Percentiles rank a stretch among this genome's conserved stretches.
Conservation (phyloP, 2,888 invertebrate species). For the Nemotelus pantherinus region DNA sequence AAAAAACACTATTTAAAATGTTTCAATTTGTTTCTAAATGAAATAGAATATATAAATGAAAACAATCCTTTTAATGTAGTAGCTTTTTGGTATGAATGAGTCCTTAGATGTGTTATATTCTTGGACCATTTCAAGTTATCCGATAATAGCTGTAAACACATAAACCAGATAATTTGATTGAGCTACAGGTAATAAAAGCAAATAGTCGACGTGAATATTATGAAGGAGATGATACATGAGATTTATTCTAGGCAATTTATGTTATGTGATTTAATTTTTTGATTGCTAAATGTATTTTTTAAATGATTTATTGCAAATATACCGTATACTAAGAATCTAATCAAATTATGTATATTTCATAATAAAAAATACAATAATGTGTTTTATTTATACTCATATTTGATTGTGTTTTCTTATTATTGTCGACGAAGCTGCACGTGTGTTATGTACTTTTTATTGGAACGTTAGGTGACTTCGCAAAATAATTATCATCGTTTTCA, state of each 20-base stretch:
- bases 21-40: too few species aligned
- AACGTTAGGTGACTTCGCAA: too few species aligned
- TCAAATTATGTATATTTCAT: conserved; percentile 38
- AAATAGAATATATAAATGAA: too few species aligned
- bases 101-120: background rate
- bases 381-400: conserved; percentile 39
- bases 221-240: background rate
- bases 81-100: too few species aligned
- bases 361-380: background rate
- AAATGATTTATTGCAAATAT: conserved; percentile 30
- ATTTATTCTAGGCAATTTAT: conserved; percentile 19
- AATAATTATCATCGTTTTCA: too few species aligned
- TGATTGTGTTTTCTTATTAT: background rate
- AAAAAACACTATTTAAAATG: background rate
- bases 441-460: too few species aligned
- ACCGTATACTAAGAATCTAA: conserved; percentile 28
- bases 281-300: conserved; percentile 23
- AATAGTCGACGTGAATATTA: background rate
- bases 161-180: too few species aligned
- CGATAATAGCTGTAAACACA: too few species aligned
- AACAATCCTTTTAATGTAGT: too few species aligned
- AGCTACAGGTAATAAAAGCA: background rate
- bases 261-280: conserved; percentile 31
- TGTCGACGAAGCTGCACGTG: background rate
- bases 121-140: too few species aligned